Conservation (phyloP, 2,888 invertebrate genomes). For the Pollenia labialis region DNA sequence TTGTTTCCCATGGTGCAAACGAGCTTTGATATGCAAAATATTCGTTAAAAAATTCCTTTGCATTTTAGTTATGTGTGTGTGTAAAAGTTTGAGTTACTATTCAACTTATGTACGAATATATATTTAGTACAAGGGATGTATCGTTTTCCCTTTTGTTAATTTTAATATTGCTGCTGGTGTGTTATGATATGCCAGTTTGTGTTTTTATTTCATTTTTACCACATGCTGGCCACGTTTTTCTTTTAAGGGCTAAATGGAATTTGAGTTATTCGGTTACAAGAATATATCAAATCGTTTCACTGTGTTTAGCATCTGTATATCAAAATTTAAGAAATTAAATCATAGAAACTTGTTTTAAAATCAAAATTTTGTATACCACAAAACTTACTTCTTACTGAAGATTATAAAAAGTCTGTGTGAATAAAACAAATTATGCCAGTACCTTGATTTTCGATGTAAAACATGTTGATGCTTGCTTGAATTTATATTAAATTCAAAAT, state of each 20-base stretch:
- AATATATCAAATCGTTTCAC: not conserved
- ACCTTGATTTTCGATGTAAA: no score
- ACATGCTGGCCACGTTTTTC: constrained; percentile 25
- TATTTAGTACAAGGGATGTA: not conserved
- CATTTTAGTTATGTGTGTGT: not conserved
- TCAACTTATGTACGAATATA: constrained; percentile 32
- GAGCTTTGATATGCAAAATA: constrained; percentile 23
- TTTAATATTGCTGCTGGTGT: constrained; percentile 39
- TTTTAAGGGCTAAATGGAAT: not conserved
- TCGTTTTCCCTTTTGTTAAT: constrained; percentile 20
- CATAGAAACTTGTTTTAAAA: no score
- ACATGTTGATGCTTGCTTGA: no score
- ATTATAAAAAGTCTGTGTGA: no score
- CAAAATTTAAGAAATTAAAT: no score
- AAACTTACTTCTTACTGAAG: no score
- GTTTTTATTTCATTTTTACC: not conserved
- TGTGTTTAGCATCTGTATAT: not conserved
- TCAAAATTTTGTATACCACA: no score
- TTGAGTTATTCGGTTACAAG: not conserved
- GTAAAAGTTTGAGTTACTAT: constrained; percentile 18
- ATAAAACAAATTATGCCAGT: no score
- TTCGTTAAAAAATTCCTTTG: constrained; percentile 10
- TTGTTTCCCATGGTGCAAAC: constrained; percentile 14
- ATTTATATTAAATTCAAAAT: no score
- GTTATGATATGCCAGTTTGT: not conserved